Evolutionary conservation across 1,140 invertebrate genomes (phyloP).

Genomic region (Calephelis virginiensis): DNA sequence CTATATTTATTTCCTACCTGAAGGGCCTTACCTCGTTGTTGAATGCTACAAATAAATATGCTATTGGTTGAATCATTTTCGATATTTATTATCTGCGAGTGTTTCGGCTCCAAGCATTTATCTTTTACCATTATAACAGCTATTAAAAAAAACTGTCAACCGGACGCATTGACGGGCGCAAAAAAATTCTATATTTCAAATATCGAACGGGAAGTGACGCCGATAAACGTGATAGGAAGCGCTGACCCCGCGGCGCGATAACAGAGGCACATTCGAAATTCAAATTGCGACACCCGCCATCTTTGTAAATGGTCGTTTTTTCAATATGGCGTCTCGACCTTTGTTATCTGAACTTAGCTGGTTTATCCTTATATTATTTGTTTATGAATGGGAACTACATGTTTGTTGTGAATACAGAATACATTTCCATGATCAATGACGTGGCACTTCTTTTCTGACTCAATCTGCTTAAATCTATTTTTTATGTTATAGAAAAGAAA

Average conservation of each 20-base stretch:
- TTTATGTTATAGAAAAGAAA: no score
- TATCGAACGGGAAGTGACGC: conserved; percentile 56
- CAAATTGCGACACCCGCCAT: conserved; percentile 50
- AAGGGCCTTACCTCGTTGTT: no score
- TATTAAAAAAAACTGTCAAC: conserved; percentile 33
- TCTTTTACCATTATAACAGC: conserved; percentile 3
- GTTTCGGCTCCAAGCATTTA: conserved; percentile 5
- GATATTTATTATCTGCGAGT: not conserved
- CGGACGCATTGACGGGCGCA: conserved; percentile 30
- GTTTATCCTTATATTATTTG: conserved; percentile 13
- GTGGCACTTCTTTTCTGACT: not conserved
- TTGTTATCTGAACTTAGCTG: conserved; percentile 29
- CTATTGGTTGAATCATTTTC: not conserved
- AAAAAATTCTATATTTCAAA: conserved; percentile 50
- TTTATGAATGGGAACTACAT: conserved; percentile 12
- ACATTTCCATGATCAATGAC: not conserved
- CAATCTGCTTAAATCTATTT: no score
- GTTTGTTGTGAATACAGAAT: not conserved
- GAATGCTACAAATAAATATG: no score
- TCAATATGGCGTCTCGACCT: conserved; percentile 19
- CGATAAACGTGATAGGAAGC: conserved; percentile 61
- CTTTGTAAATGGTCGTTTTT: conserved; percentile 41
- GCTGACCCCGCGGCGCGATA: conserved; percentile 60
- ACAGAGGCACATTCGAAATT: conserved; percentile 49
- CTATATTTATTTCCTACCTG: no score